Conservation (phyloP, 2,888 invertebrate species). For the Phragmatobia fuliginosa region DNA sequence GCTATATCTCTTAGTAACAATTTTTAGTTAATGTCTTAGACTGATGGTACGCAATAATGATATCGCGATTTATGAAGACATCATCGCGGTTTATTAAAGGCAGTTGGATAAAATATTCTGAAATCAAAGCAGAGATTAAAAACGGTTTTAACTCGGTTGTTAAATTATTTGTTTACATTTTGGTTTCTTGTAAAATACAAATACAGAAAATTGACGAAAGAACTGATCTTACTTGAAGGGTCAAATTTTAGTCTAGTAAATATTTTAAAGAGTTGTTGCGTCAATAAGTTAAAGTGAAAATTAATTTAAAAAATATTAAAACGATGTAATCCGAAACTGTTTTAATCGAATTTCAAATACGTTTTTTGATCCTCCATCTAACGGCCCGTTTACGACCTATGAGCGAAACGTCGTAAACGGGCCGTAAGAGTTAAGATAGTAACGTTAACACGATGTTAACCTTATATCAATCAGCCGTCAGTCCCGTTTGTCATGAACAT, state of each 20-base stretch:
- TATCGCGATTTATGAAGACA: conserved; percentile 58
- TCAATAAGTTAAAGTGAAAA: no score
- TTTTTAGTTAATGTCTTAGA: conserved; percentile 66
- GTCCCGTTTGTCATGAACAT: no score
- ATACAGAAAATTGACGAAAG: not conserved
- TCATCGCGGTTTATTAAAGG: conserved; percentile 56
- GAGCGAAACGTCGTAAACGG: no score
- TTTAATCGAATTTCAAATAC: no score
- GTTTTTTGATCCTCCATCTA: no score
- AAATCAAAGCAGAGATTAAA: not conserved
- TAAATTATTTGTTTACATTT: not conserved
- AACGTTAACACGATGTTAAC: no score
- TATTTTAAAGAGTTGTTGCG: not conserved
- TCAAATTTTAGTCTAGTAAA: not conserved
- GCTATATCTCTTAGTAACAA: conserved; percentile 44
- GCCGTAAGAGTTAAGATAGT: no score
- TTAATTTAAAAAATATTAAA: no score
- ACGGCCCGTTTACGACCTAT: no score
- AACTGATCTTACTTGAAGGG: not conserved
- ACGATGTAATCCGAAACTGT: no score
- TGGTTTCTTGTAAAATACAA: not conserved
- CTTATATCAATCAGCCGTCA: no score
- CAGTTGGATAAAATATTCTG: not conserved
- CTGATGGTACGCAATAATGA: conserved; percentile 57
- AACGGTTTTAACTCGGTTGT: not conserved